Evolutionary conservation across 92 coral and sea anemone species (phyloP), one percentile per base, ranked within the genome.

Genomic region (Actinernus sp.): DNA sequence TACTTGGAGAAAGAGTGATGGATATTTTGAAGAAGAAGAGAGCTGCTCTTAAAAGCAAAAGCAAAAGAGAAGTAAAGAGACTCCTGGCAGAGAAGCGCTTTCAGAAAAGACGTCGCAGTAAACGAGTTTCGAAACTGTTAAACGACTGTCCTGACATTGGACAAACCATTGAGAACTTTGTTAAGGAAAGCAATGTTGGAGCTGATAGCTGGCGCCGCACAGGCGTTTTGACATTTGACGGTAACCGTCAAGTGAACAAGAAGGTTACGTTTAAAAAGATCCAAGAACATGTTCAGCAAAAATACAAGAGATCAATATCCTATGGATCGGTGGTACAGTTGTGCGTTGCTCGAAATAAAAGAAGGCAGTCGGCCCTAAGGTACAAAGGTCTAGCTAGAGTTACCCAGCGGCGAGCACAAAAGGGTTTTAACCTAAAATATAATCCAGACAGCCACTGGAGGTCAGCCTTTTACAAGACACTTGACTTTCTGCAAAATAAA

Each of bases 371-470:
- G 37, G 57, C 80, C 6, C 64, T 32, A 2, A 47, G 84, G 51
- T 84, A 76, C 49, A 45, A 70, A 26, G 71, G 76, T 6, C 31
- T 63, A 34, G 85, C 81, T 29, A 73, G 50, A 33, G 79, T 76
- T 22, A 43, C 38, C 13, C 73, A 68, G n/a, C 41, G 63, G 31
- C 32, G 87, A 65, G 65, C 83, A 65, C 58, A 76, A 31, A 86
- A 86, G 77, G 87, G 79, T 2, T 81, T 87, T 45, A 70, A 54
- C 63, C 31, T 62, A 2, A 71, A 71, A 16, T 87, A 81, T 50
- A 87, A 81, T 18, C 93, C 93, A 27, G 93, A 87, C 32, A 25
- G 26, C 0, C 88, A 87, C 21, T 75, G 88, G 93, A 87, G 93
- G 24, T 49, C 79, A 22, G 82, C 88, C 1, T 63, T 86, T 0